Evolutionary conservation across 2,797 vertebrate genomes (phyloP).

Genomic region (Gymnothorax javanicus): DNA sequence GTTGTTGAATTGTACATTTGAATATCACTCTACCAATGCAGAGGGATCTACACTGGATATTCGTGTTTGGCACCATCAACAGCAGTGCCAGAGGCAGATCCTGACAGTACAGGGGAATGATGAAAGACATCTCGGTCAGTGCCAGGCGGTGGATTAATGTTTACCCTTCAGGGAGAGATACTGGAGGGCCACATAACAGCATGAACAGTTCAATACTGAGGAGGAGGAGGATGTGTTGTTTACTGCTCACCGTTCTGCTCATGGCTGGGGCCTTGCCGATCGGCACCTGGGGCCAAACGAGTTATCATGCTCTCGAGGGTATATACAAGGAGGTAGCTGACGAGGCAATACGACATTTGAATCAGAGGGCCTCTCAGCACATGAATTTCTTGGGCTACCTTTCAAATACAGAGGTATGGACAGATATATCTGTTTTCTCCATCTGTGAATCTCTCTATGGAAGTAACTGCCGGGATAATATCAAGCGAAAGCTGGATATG

Average conservation of each 20-base stretch:
- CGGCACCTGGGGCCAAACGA: not conserved
- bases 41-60: too few species aligned
- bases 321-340: not conserved
- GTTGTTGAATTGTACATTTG: too few species aligned
- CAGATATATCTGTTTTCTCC: not conserved
- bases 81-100: not conserved
- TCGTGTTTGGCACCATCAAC: too few species aligned
- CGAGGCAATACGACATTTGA: not conserved
- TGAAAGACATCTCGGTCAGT: not conserved
- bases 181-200: not conserved
- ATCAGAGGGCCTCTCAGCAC: fast-evolving
- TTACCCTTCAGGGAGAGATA: not conserved
- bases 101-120: not conserved
- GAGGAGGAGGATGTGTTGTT: constrained; percentile 19
- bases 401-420: not conserved
- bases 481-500: not conserved
- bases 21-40: too few species aligned
- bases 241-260: constrained; percentile 22
- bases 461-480: not conserved
- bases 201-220: not conserved
- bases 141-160: not conserved
- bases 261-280: constrained; percentile 20
- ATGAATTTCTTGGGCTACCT: not conserved
- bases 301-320: not conserved
- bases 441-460: not conserved